Evolutionary conservation across 2,888 invertebrate genomes (phyloP), one percentile per base, ranked within the genome.

Genomic region (Acronicta aceris): DNA sequence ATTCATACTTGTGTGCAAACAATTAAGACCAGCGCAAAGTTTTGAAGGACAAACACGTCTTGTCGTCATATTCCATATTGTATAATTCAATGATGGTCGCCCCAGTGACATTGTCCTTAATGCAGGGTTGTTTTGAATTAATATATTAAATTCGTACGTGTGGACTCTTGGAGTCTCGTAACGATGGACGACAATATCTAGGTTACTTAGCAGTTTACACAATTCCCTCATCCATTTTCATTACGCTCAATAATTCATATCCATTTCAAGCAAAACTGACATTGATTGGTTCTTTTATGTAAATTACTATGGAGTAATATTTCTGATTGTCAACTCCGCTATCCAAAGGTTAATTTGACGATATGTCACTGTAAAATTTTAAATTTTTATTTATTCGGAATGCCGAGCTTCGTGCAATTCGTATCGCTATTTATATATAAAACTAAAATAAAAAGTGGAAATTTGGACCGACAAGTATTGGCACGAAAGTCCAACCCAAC

Each of bases 101-200:
- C 17, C 25, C 38, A 27, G n/a, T 43, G 54, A 45, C 59, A 59
- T 46, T 38, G 43, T 25, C 5, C 50, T 59, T 59, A 56, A 67
- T 54, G 66, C 49, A 52, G 21, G 42, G 51, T 55, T 71, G 46
- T 65, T 53, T 54, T n/a, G 12, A 52, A 30, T n/a, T 50, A 55
- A 55, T 66, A 41, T 40, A 70, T 55, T 66, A 42, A 48, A 64
- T 48, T 41, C 8, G 15, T 45, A n/a, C 13, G 15, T 30, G 42
- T n/a, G 5, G 17, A 46, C 50, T 2, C 9, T 49, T 33, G 12
- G 33, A 30, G 33, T 3, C 0, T 33, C 12, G 2, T 33, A 12
- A 30, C 12, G 12, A 33, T 33, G 33, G 33, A 12, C 12, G 33
- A 3, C 33, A 33, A 30, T 38, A 36, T 10, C 33, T 33, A 3